Conservation (phyloP, 2,113 vertebrate species). For the Proteles cristata region DNA sequence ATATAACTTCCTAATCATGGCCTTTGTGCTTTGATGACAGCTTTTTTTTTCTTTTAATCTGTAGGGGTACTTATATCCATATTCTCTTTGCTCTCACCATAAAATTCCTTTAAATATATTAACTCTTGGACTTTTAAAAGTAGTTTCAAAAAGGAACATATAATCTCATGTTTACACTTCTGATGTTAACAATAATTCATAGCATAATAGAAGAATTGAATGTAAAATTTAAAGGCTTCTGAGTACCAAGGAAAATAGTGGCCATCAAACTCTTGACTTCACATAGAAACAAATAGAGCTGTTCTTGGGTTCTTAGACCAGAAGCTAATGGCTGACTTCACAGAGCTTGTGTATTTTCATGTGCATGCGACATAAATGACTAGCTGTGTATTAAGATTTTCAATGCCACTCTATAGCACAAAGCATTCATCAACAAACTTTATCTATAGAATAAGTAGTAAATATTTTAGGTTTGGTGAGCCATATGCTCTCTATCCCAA, state of each 20-base stretch:
- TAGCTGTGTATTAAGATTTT: background rate
- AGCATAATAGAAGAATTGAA: background rate
- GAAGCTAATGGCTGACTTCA: background rate
- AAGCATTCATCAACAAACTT: background rate
- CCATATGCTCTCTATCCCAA: background rate
- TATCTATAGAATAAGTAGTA: background rate
- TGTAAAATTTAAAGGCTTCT: background rate
- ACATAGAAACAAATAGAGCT: background rate
- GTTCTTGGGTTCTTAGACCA: background rate
- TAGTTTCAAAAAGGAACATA: slow-evolving; percentile 3
- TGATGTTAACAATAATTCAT: slow-evolving; percentile 42
- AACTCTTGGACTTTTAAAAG: background rate
- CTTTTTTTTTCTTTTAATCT: slow-evolving; percentile 14
- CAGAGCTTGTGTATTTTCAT: background rate
- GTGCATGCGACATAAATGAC: background rate
- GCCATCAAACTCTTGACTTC: background rate
- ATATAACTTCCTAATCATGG: background rate
- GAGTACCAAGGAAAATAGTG: background rate
- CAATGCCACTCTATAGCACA: background rate
- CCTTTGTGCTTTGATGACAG: slow-evolving; percentile 20
- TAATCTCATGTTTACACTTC: background rate
- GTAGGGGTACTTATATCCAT: background rate
- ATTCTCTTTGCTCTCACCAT: background rate
- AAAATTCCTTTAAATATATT: slow-evolving; percentile 1
- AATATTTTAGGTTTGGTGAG: background rate